Conservation (phyloP, 1,140 invertebrate species). For the Lamellibrachia luymesi region DNA sequence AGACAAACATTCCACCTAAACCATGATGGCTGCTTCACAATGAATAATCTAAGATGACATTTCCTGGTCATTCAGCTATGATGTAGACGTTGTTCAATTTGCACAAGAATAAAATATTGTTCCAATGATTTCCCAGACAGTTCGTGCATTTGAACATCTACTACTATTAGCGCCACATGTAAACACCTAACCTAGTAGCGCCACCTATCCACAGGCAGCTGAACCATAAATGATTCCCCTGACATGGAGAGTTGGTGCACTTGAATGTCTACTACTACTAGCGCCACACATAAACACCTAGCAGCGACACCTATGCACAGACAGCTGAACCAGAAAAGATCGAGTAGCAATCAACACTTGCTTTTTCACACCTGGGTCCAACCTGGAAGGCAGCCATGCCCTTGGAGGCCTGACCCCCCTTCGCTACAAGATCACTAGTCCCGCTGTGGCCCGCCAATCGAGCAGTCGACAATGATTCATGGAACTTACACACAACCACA, state of each 20-base stretch:
- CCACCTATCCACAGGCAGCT: neutral
- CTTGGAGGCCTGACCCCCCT: neutral
- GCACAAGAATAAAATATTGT: too few relatives aligned
- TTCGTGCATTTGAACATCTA: neutral
- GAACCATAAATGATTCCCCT: neutral
- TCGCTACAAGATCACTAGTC: neutral
- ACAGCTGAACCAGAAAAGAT: neutral
- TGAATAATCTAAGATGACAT: neutral
- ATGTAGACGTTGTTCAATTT: too few relatives aligned
- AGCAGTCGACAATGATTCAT: neutral
- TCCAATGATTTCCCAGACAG: too few relatives aligned
- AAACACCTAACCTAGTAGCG: neutral
- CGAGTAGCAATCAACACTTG: neutral
- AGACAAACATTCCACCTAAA: too few relatives aligned
- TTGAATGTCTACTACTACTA: neutral
- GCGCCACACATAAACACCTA: too few relatives aligned
- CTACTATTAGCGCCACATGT: neutral
- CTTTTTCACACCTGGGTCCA: neutral
- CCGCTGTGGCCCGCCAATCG: neutral
- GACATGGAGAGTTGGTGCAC: neutral
- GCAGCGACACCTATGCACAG: neutral
- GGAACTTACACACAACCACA: neutral
- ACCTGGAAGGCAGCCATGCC: neutral
- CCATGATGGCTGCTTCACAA: neutral
- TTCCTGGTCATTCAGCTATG: neutral